Conservation (phyloP, 1,140 invertebrate species). For the Onthophagus taurus region DNA sequence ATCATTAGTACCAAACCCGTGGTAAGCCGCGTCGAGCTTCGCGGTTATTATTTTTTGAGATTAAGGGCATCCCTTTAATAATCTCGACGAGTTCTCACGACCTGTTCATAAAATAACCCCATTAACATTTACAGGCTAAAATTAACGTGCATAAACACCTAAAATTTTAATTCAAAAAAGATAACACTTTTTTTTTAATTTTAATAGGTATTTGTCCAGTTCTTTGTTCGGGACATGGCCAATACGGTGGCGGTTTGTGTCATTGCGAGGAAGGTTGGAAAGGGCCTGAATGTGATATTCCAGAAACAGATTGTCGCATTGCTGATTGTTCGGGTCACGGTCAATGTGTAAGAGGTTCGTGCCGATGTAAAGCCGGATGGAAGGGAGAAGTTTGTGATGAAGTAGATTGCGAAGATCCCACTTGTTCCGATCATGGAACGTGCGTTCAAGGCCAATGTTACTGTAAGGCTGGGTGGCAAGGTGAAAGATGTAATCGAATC, state of each 20-base stretch:
- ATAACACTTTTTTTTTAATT: not conserved
- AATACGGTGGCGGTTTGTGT: constrained; percentile 90
- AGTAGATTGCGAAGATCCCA: constrained; percentile 79
- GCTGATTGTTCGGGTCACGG: constrained; percentile 88
- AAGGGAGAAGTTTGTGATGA: constrained; percentile 76
- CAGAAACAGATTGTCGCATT: constrained; percentile 82
- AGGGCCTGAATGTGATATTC: constrained; percentile 90
- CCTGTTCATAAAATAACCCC: no score
- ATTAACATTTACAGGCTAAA: no score
- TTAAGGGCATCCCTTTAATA: no score
- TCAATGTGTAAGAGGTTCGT: constrained; percentile 78
- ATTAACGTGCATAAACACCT: no score
- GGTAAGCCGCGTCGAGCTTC: no score
- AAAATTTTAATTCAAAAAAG: not conserved
- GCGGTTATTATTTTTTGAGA: no score
- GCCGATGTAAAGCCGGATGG: constrained; percentile 83
- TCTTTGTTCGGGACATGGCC: constrained; percentile 90
- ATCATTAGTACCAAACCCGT: no score
- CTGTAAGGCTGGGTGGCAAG: constrained; percentile 93
- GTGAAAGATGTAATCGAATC: constrained; percentile 75
- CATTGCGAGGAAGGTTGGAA: constrained; percentile 96
- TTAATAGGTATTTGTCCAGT: constrained; percentile 84
- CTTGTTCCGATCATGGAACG: constrained; percentile 82
- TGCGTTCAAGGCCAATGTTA: constrained; percentile 90
- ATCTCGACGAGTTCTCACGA: no score